Evolutionary conservation across 2,888 invertebrate species (phyloP).

Genomic region (Rhogogaster chlorosoma): DNA sequence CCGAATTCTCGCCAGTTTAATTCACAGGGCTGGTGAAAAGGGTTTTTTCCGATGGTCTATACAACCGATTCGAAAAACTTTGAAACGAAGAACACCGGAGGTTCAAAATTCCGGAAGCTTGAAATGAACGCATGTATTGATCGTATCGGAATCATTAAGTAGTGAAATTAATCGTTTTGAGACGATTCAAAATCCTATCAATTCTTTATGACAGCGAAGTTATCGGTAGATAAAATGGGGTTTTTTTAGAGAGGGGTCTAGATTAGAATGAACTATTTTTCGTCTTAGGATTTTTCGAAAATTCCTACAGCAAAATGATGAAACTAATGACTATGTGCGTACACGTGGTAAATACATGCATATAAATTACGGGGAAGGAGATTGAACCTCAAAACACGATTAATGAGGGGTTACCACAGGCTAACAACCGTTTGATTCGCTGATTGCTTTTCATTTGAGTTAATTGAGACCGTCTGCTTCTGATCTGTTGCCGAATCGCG

Average conservation of each 20-base stretch:
- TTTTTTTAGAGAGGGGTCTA: no score
- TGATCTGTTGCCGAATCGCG: constrained; percentile 33
- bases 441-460: constrained; percentile 30
- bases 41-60: neutral
- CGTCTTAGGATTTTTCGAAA: no score
- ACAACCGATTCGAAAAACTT: no score
- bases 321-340: neutral
- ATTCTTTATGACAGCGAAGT: no score
- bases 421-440: constrained; percentile 39
- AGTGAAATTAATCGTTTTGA: neutral
- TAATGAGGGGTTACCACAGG: constrained; percentile 28
- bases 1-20: neutral
- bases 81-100: no score
- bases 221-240: no score
- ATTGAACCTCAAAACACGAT: constrained; percentile 2
- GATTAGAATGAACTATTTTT: no score
- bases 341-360: neutral
- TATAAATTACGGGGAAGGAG: neutral
- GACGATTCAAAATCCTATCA: no score
- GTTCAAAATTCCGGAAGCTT: no score
- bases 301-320: neutral
- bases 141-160: no score
- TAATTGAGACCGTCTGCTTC: constrained; percentile 20
- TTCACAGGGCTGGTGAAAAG: neutral
- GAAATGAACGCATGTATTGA: no score